These are phyloP conservation scores for Latheticus oryzae DNA, from an alignment of 2,888 invertebrate species.

Conservation along the genomic window DNA sequence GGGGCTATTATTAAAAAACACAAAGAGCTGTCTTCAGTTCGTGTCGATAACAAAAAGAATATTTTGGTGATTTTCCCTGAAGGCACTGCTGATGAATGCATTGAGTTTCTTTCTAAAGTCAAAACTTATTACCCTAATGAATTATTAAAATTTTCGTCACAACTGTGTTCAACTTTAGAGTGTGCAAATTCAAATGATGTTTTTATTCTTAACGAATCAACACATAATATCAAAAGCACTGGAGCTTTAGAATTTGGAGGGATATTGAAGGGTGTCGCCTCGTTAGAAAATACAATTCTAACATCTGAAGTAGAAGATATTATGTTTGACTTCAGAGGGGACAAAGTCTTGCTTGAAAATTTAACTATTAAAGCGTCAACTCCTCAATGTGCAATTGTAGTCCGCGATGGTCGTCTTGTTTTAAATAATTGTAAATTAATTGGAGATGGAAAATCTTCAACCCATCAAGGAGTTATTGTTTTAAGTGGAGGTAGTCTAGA, in stretches of 20 bases:
- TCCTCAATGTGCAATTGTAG: conserved; percentile 68
- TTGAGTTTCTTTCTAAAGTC: conserved; percentile 64
- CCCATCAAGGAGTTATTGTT: conserved; percentile 70
- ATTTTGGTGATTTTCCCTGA: conserved; percentile 67
- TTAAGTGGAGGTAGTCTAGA: conserved; percentile 64
- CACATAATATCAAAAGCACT: conserved; percentile 66
- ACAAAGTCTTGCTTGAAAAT: conserved; percentile 68
- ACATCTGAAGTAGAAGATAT: conserved; percentile 67
- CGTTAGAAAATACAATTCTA: conserved; percentile 53
- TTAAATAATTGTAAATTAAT: conserved; percentile 68
- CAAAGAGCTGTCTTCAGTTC: conserved; percentile 42
- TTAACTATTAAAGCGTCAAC: conserved; percentile 68
- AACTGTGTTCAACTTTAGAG: conserved; percentile 63
- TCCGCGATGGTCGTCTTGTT: conserved; percentile 65
- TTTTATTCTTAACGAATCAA: conserved; percentile 67
- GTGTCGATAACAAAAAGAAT: conserved; percentile 46
- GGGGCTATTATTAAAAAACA: conserved; percentile 62
- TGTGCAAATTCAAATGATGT: conserved; percentile 65
- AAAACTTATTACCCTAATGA: conserved; percentile 59
- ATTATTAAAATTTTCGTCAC: conserved; percentile 64
- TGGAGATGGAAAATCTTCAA: conserved; percentile 67
- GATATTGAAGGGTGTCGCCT: conserved; percentile 54
- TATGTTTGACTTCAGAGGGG: conserved; percentile 69
- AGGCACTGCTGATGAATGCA: conserved; percentile 65
- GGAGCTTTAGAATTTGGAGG: conserved; percentile 69